Evolutionary conservation across 2,888 invertebrate genomes (phyloP).

Genomic region (Chymomyza procnemis): DNA sequence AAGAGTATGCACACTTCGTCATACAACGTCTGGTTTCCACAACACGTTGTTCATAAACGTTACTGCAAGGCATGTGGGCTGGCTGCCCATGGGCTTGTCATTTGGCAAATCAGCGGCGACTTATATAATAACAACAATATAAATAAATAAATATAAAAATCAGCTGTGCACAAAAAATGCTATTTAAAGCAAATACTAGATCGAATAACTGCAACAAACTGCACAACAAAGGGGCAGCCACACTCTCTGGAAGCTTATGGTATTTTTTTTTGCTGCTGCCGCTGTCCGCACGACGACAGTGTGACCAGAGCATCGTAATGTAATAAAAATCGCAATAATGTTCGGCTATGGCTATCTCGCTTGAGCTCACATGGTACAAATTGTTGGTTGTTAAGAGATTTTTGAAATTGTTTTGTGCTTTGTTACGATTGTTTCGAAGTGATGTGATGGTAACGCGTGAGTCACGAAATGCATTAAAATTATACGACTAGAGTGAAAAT

Average conservation of each 20-base stretch:
- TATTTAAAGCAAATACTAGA: conserved; percentile 5
- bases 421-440: conserved; percentile 7
- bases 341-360: conserved; percentile 3
- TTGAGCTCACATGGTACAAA: not conserved
- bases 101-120: conserved; percentile 27
- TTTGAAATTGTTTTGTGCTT: not conserved
- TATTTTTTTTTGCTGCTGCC: not conserved
- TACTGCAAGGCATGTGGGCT: conserved; percentile 28
- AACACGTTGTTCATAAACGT: not conserved
- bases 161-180: conserved; percentile 34
- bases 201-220: not conserved
- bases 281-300: conserved; percentile 7
- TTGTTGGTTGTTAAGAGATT: not conserved
- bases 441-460: conserved; percentile 1
- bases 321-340: conserved; percentile 34
- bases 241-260: conserved; percentile 11
- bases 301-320: conserved; percentile 45
- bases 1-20: not conserved
- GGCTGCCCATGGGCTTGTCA: conserved; percentile 40
- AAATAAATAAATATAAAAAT: conserved; percentile 10
- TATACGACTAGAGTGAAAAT: conserved; percentile 1
- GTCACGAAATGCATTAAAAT: conserved; percentile 32
- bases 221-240: conserved; percentile 5
- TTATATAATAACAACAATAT: conserved; percentile 20
- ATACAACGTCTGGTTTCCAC: not conserved